Conservation (phyloP, 1,140 invertebrate genomes). For the Panagrolaimus sp. region DNA sequence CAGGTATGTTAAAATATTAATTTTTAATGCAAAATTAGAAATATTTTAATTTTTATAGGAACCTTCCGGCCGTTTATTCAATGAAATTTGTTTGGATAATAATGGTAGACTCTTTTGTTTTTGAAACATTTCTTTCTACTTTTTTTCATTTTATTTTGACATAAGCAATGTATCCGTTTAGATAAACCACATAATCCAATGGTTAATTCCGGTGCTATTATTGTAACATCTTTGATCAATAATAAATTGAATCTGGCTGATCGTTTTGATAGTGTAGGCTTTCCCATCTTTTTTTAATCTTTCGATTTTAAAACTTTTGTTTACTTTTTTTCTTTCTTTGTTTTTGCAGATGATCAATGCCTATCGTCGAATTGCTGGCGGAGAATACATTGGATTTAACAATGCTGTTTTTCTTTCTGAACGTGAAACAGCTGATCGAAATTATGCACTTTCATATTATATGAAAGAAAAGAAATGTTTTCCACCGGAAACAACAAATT, state of each 20-base stretch:
- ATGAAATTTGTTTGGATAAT: constrained; percentile 85
- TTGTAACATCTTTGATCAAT: constrained; percentile 80
- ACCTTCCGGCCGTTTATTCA: constrained; percentile 88
- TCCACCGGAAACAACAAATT: constrained; percentile 17
- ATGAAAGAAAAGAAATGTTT: constrained; percentile 76
- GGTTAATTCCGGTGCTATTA: constrained; percentile 95
- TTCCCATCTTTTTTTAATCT: neutral
- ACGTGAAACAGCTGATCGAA: constrained; percentile 86
- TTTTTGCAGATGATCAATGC: constrained; percentile 62
- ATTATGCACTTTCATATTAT: constrained; percentile 93
- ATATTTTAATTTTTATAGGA: constrained; percentile 26
- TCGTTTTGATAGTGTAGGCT: constrained; percentile 60
- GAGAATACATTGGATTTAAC: constrained; percentile 31
- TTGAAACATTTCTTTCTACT: neutral
- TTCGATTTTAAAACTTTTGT: neutral
- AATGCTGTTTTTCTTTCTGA: constrained; percentile 75
- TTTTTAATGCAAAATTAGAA: neutral
- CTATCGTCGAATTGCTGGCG: constrained; percentile 61
- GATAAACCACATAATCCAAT: constrained; percentile 96
- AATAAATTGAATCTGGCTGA: constrained; percentile 39
- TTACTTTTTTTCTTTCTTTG: constrained; percentile 57
- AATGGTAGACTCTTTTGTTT: constrained; percentile 69
- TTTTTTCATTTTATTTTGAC: neutral
- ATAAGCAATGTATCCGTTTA: constrained; percentile 60
- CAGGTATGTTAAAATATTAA: constrained; percentile 67